Evolutionary conservation across 2,113 vertebrate genomes (phyloP).

Genomic region (Aptenodytes forsteri): DNA sequence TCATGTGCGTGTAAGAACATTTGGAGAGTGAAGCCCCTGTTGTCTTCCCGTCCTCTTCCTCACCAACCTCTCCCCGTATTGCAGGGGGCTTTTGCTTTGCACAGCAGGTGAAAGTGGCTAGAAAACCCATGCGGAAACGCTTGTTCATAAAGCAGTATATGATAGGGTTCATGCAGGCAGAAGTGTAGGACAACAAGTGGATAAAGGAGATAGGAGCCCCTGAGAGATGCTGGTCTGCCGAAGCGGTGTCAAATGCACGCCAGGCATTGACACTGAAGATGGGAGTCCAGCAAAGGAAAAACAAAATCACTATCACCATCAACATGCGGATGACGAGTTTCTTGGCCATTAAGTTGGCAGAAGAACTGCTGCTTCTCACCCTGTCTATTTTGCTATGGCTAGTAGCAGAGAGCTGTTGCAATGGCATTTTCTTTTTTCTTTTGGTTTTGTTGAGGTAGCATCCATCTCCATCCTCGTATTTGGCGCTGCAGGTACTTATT

Average conservation of each 20-base stretch:
- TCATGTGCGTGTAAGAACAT: constrained; percentile 78
- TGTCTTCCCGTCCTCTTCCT: constrained; percentile 81
- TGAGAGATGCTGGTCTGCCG: constrained; percentile 84
- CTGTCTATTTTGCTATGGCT: constrained; percentile 64
- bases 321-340: constrained; percentile 97
- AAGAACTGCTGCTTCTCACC: constrained; percentile 82
- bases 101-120: constrained; percentile 88
- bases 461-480: constrained; percentile 83
- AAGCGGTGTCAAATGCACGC: constrained; percentile 87
- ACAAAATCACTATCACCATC: constrained; percentile 92
- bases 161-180: constrained; percentile 95
- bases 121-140: constrained; percentile 88
- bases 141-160: constrained; percentile 99
- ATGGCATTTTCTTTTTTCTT: constrained; percentile 70
- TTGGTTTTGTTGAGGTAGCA: constrained; percentile 86
- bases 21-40: constrained; percentile 77
- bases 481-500: constrained; percentile 72
- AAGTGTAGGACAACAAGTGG: constrained; percentile 94
- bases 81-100: not conserved
- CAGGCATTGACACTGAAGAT: constrained; percentile 93
- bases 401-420: constrained; percentile 60
- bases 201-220: constrained; percentile 98
- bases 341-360: constrained; percentile 91
- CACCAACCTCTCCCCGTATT: constrained; percentile 29
- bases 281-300: constrained; percentile 97